Conservation (phyloP, 2,888 invertebrate species). For the Eueremaeus valkanovi region DNA sequence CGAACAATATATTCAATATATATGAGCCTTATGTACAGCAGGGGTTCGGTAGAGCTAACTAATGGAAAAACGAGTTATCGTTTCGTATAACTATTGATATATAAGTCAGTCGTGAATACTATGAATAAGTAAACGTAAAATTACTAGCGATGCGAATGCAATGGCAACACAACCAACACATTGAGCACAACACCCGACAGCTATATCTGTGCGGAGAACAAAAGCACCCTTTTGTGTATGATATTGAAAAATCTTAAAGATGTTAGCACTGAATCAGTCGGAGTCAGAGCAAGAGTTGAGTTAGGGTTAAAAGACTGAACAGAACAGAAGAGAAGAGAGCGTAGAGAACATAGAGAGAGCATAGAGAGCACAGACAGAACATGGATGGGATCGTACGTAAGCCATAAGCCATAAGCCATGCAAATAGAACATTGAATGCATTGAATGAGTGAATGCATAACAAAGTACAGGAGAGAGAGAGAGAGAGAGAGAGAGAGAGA, state of each 20-base stretch:
- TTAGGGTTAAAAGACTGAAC: neutral
- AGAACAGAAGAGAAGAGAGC: too few species aligned
- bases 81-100: neutral
- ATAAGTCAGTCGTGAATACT: neutral
- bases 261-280: neutral
- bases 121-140: constrained; percentile 6
- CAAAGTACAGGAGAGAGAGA: too few species aligned
- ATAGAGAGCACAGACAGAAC: too few species aligned
- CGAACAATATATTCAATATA: neutral
- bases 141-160: neutral
- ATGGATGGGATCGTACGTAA: neutral
- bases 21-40: neutral
- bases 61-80: constrained; percentile 8
- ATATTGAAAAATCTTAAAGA: constrained; percentile 14
- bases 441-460: neutral
- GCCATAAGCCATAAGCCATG: neutral
- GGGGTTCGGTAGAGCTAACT: neutral
- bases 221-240: neutral
- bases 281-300: neutral
- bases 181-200: neutral
- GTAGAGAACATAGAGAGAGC: too few species aligned
- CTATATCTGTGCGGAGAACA: neutral
- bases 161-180: neutral
- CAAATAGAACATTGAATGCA: constrained; percentile 2
- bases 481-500: too few species aligned